Percentiles rank a stretch among this genome's conserved stretches.
phyloP scores from a whole-genome alignment of 2,797 vertebrate genomes.

The Lepidocolaptes lacrymiger region DNA sequence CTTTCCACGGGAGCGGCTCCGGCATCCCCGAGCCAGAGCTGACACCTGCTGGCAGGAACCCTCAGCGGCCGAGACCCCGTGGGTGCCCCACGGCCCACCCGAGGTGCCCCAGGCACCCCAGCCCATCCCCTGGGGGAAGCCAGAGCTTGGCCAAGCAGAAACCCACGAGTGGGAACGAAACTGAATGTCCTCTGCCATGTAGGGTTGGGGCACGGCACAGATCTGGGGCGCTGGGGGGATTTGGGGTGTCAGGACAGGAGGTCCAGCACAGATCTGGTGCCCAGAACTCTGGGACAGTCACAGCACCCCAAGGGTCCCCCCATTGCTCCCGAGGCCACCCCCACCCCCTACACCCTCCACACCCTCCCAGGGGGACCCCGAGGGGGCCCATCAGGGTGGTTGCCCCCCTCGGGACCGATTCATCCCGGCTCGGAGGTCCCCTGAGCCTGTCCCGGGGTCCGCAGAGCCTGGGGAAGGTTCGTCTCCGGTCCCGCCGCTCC shows the following conservation, averaged over 20 bases:
- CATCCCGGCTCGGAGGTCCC: neutral
- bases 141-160: accelerated
- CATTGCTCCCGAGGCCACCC: neutral
- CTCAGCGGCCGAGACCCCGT: neutral
- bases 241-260: too few relatives aligned
- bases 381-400: too few relatives aligned
- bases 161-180: too few relatives aligned
- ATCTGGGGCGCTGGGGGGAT: too few relatives aligned
- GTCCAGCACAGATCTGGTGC: too few relatives aligned
- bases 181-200: accelerated
- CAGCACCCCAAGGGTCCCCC: neutral
- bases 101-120: too few relatives aligned
- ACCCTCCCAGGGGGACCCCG: neutral
- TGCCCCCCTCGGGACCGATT: accelerated
- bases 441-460: accelerated
- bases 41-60: conserved; percentile 32
- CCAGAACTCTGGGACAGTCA: neutral
- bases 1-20: neutral
- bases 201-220: neutral
- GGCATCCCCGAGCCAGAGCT: conserved; percentile 19
- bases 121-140: accelerated
- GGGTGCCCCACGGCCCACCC: accelerated
- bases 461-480: neutral
- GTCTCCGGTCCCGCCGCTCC: neutral
- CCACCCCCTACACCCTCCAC: neutral